Base-by-base conservation (phyloP, 1,140 invertebrate genomes). In the Mylabris phalerata region DNA sequence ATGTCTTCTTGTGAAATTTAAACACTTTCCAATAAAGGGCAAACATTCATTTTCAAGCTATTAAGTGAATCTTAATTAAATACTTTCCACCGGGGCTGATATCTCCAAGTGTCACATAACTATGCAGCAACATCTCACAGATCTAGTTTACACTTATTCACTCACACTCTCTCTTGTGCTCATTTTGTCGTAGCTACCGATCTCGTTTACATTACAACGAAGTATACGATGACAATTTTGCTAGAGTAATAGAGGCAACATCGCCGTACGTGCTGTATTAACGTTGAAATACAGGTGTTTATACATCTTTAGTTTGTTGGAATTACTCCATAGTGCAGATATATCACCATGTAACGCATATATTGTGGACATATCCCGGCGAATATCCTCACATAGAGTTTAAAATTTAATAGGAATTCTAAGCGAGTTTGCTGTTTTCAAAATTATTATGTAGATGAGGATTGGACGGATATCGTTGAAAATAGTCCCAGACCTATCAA, bases 41-140 rank as follows among this genome's bases (percentile, higher is more conserved):
- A 68, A 67, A 68, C 67, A 66, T 64, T 70, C 67, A 67, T 68
- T 70, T 64, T 61, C 54, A 59, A 57, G 64, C 68, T 64, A 68
- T 71, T 71, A 70, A 62, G 61, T 61, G 69, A 71, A 71, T 69
- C 69, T 71, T 71, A 71, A 71, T 71, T 71, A 71, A 71, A 71
- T 71, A 71, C 65, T 71, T 71, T 71, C 66, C 43, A 61, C 59
- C 57, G 55, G 19, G 19, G 60, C 61, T 63, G 67, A 71, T 71
- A 71, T 71, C 69, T 71, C 67, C 57, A 70, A 70, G 69, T 70
- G 68, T 71, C 69, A 71, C 69, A 67, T 67, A 71, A 71, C 66
- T 68, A 71, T 71, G 69, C 67, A 62, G 63, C 48, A 64, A 61
- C 62, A 49, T 50, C 47, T 50, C 24, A 49, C 4, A 4, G 45